phyloP scores from a whole-genome alignment of 2,888 invertebrate species.

The Masnerella sp. region DNA sequence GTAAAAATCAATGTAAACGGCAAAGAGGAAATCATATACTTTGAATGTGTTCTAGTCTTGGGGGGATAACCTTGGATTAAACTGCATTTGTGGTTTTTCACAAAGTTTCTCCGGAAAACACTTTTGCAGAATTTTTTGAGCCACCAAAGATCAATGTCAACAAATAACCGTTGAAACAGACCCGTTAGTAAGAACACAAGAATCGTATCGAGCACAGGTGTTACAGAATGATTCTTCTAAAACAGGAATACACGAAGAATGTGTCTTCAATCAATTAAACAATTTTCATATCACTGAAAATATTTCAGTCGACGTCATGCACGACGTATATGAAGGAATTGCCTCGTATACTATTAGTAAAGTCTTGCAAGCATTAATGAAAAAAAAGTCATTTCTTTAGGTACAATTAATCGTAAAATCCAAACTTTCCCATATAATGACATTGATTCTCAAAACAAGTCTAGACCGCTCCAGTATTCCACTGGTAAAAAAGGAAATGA shows the following conservation, averaged over 20 bases:
- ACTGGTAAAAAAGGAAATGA: not conserved
- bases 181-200: not conserved
- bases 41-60: not conserved
- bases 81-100: slow-evolving; percentile 10
- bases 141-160: slow-evolving; percentile 3
- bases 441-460: not conserved
- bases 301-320: not conserved
- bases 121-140: slow-evolving; percentile 20
- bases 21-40: not conserved
- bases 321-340: no score
- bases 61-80: slow-evolving; percentile 4
- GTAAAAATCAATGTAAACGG: slow-evolving; percentile 7
- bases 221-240: not conserved
- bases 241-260: not conserved
- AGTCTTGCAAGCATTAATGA: not conserved
- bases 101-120: slow-evolving; percentile 6
- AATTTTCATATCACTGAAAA: not conserved
- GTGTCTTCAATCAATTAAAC: not conserved
- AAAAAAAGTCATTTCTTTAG: not conserved
- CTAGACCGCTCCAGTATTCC: not conserved
- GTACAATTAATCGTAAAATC: not conserved
- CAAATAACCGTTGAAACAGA: slow-evolving; percentile 6
- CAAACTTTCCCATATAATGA: not conserved
- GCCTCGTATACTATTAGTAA: not conserved
- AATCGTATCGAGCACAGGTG: not conserved